Conservation (phyloP, 1,140 invertebrate genomes). For the Nephila pilipes region DNA sequence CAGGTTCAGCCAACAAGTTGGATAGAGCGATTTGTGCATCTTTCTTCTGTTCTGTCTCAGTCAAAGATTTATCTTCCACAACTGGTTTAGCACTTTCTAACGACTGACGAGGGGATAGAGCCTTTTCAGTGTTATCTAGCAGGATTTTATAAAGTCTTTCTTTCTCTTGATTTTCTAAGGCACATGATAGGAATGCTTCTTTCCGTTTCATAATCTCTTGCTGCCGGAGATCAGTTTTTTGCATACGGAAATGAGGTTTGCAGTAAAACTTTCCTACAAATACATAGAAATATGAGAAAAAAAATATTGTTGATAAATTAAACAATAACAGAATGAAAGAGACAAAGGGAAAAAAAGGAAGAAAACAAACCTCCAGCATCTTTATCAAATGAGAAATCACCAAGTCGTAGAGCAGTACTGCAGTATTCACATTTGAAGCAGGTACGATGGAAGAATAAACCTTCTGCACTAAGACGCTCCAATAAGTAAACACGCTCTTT, state of each 20-base stretch:
- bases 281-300: not conserved
- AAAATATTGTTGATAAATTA: not conserved
- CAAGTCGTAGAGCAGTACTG: constrained; percentile 86
- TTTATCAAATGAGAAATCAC: constrained; percentile 82
- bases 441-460: constrained; percentile 91
- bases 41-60: not conserved
- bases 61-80: not conserved
- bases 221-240: constrained; percentile 73
- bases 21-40: not conserved
- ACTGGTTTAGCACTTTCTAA: not conserved
- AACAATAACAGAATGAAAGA: not conserved
- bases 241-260: constrained; percentile 77
- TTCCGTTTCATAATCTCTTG: constrained; percentile 78
- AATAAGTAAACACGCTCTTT: constrained; percentile 92
- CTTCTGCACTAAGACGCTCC: constrained; percentile 92
- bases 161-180: constrained; percentile 73
- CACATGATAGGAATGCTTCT: constrained; percentile 77
- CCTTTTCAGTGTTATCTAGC: constrained; percentile 70
- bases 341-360: constrained; percentile 12
- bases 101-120: constrained; percentile 55
- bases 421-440: constrained; percentile 91
- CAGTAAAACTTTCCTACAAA: constrained; percentile 79
- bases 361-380: constrained; percentile 78
- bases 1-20: constrained; percentile 43
- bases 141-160: constrained; percentile 69